Conservation (phyloP, 2,113 vertebrate species). For the Brachypodius melanocephalos region DNA sequence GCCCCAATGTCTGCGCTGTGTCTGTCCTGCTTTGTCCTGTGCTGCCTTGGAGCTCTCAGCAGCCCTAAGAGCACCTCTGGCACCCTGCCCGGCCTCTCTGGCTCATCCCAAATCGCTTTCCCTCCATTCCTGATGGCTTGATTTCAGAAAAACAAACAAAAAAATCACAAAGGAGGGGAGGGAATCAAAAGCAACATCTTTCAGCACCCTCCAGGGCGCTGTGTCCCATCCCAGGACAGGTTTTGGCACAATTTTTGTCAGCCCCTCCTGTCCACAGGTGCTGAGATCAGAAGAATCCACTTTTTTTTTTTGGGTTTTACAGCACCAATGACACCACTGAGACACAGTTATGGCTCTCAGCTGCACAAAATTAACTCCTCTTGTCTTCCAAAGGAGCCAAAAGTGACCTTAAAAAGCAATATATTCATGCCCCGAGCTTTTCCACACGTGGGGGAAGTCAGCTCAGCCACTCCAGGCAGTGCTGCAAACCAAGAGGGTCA, state of each 20-base stretch:
- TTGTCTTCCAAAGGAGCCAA: neutral
- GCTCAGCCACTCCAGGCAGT: neutral
- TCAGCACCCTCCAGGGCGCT: neutral
- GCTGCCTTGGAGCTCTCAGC: neutral
- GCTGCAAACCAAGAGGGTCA: neutral
- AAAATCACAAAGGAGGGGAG: neutral
- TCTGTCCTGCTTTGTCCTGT: slow-evolving; percentile 16
- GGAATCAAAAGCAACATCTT: neutral
- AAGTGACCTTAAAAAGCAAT: neutral
- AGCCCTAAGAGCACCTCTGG: slow-evolving; percentile 43
- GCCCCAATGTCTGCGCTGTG: neutral
- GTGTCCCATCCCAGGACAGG: neutral
- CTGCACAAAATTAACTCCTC: neutral
- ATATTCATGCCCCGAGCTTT: neutral
- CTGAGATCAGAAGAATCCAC: neutral
- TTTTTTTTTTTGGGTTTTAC: neutral
- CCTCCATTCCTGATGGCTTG: neutral
- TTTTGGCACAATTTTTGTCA: neutral
- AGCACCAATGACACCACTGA: neutral
- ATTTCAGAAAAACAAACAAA: neutral
- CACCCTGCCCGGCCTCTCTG: neutral
- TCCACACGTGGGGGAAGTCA: neutral
- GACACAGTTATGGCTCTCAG: neutral
- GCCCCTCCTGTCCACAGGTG: neutral
- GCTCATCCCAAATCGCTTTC: neutral